Base-by-base conservation (phyloP, 2,797 vertebrate species). In the Enteromius mattozi region DNA sequence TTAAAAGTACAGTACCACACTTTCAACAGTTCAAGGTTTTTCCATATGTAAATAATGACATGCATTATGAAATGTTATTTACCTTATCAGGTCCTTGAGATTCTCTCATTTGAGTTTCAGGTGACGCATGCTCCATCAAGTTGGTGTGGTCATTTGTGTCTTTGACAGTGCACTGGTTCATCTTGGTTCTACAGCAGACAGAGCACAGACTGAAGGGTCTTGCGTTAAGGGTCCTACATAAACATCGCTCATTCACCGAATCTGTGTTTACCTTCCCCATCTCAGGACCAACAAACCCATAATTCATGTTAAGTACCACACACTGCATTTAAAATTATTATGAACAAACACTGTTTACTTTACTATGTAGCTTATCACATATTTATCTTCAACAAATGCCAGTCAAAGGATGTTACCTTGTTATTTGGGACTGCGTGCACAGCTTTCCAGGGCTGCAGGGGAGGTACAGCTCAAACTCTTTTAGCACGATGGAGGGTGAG, bases 401-500 rank as follows among this genome's bases (percentile, higher is more conserved):
- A 88, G 24, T 84, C 68, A 83, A 79, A 35, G 45, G n/a, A 17
- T 19, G 14, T 72, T 93, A 96, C 95, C 95, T 93, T 80, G 91
- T 92, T 80, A 89, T 90, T 85, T 92, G 87, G 82, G 89, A 91
- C 80, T 86, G 88, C 4, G 89, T 88, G 27, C 91, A 90, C 59
- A 93, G 89, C 59, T 83, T 93, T 84, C 78, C 89, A 16, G 90
- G 88, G 80, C 88, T 85, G 90, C 94, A 94, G 82, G 93, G 93
- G 35, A 96, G 86, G 21, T 94, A 74, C n/a, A 96, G 70, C 72
- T 94, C 90, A 13, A 95, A 94, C 79, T 95, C 93, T 89, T 92
- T 78, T 45, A 95, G 66, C 1, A 90, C 90, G 78, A 95, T 4
- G 54, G 86, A 86, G 33, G 82, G 78, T 1, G 81, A 56, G 47